Conservation (phyloP, 2,888 invertebrate genomes). For the Rhamphomyia laevipes region DNA sequence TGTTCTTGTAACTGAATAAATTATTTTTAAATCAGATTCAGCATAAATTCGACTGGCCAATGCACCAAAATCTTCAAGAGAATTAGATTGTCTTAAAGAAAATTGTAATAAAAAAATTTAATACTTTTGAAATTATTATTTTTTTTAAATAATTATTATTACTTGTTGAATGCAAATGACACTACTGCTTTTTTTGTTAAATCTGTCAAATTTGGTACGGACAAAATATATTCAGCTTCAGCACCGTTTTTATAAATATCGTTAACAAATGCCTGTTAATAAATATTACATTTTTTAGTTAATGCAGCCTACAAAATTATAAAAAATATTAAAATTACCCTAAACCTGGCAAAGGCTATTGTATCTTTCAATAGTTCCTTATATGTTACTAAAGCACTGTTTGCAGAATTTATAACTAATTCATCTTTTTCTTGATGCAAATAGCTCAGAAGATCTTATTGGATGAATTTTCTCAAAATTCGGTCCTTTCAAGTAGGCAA, state of each 20-base stretch:
- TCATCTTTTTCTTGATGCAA: slow-evolving; percentile 43
- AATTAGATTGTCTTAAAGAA: background rate
- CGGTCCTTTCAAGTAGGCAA: slow-evolving; percentile 5
- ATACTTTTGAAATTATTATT: no score
- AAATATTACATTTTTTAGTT: no score
- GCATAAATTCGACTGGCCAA: background rate
- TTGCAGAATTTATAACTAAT: slow-evolving; percentile 47
- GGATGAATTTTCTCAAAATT: slow-evolving; percentile 9
- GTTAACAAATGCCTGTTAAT: background rate
- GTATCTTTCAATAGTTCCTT: slow-evolving; percentile 2
- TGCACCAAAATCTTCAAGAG: background rate
- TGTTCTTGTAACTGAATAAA: background rate
- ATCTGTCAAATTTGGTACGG: no score
- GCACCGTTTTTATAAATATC: background rate
- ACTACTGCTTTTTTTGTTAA: no score
- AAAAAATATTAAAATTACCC: no score
- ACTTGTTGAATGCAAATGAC: no score
- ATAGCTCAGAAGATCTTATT: slow-evolving; percentile 39
- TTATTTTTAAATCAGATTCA: background rate
- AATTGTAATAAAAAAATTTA: background rate
- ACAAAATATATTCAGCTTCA: background rate
- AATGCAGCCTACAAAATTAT: no score
- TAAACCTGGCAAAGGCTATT: background rate
- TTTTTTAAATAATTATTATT: background rate
- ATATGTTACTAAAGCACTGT: background rate